Conservation (phyloP, 1,140 invertebrate species). For the Maconellicoccus hirsutus region DNA sequence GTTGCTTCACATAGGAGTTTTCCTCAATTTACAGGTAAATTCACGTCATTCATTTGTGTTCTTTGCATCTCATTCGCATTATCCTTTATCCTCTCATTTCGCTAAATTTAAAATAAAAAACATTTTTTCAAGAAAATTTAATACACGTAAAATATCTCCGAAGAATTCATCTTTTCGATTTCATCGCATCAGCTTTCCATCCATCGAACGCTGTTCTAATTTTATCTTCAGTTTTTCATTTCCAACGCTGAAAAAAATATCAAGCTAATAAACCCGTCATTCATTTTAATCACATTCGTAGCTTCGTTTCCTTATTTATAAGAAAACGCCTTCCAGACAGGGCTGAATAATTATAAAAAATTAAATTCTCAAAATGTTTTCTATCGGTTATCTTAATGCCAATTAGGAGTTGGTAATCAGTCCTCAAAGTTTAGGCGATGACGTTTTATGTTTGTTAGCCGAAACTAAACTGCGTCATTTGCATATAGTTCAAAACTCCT, state of each 20-base stretch:
- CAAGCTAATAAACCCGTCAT: no score
- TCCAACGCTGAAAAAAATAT: no score
- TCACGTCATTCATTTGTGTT: background rate
- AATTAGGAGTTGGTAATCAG: slow-evolving; percentile 53
- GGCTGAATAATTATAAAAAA: background rate
- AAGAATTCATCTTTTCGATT: no score
- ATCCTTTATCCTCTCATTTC: no score
- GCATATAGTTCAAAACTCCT: slow-evolving; percentile 62
- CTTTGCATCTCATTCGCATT: no score
- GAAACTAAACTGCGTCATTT: slow-evolving; percentile 54
- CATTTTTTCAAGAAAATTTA: no score
- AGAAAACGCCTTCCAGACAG: background rate
- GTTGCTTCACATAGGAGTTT: slow-evolving; percentile 64
- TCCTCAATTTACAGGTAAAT: slow-evolving; percentile 55
- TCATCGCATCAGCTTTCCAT: no score
- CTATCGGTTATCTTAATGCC: background rate
- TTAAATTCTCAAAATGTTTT: background rate
- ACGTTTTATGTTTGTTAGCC: slow-evolving; percentile 55
- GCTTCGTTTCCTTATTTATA: background rate
- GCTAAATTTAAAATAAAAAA: no score
- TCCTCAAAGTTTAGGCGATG: slow-evolving; percentile 69
- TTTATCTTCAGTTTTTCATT: no score
- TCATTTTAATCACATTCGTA: no score
- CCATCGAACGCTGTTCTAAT: no score
- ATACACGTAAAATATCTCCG: no score